Base-by-base conservation (phyloP, 2,113 vertebrate genomes). In the Taxidea taxus region DNA sequence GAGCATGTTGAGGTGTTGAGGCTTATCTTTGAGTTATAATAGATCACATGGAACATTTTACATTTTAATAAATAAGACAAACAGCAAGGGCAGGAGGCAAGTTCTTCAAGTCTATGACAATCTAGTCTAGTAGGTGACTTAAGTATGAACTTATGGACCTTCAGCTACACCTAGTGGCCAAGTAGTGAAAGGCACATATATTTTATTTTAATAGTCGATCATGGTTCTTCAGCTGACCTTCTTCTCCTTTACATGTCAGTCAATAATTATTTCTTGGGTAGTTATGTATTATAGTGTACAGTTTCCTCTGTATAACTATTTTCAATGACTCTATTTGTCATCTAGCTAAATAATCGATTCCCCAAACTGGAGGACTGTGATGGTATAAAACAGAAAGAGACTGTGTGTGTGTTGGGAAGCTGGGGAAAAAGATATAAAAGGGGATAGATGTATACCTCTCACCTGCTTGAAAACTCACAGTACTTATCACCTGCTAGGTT, bases 131-230 rank as follows among this genome's bases (percentile, higher is more conserved):
- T 58, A 64, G 75, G 78, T 42, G n/a, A 15, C 27, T 5, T 14
- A 31, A 31, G 68, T 78, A 60, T 31, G 42, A 87, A 83, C 27
- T 75, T 9, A 66, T 87, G 96, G 97, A 88, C 44, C 89, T 98
- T 89, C 94, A 98, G 96, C 98, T 93, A 98, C 99, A 98, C 78
- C 99, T 99, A 98, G 98, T 98, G 98, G 97, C 47, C 80, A 91
- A 42, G 8, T 31, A 4, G 7, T 1, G 20, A 64, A 95, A 94
- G 96, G 62, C 96, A 94, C 98, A 97, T 91, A 51, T 89, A 75
- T 77, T 87, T 97, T 0, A 2, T 58, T 97, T 58, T 58, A 34
- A 4, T 62, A n/a, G 12, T 90, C 77, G 74, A 31, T 47, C 74
- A 7, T 54, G 47, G 29, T 72, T 84, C 14, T 97, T 97, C 54